Percentiles rank a stretch among this genome's conserved stretches.
Evolutionary conservation across 2,888 invertebrate species (phyloP).

Genomic region (Chymomyza amoena): DNA sequence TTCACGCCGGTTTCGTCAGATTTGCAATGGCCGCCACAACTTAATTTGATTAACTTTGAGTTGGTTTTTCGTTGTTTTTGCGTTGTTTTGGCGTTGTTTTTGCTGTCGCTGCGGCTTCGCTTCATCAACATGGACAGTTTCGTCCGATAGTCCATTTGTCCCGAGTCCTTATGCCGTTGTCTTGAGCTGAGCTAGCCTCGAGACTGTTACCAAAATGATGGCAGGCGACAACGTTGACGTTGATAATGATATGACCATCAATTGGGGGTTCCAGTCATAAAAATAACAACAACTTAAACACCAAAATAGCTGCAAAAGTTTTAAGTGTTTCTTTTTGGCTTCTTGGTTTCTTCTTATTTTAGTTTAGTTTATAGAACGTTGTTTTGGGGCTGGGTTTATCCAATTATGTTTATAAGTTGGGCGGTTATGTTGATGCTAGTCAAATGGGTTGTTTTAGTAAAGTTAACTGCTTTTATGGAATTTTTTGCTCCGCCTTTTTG

Average conservation of each 20-base stretch:
- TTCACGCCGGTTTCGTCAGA: conserved; percentile 38
- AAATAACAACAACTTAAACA: conserved; percentile 5
- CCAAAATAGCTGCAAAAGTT: conserved; percentile 21
- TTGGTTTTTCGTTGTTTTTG: conserved; percentile 18
- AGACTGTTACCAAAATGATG: background rate
- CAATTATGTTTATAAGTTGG: conserved; percentile 37
- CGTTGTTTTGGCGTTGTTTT: conserved; percentile 2
- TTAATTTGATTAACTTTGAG: conserved; percentile 68
- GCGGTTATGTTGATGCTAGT: conserved; percentile 37
- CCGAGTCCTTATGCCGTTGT: too few species aligned
- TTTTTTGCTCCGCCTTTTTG: background rate
- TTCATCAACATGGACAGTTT: conserved; percentile 38
- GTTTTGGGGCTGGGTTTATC: background rate
- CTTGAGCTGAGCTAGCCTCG: background rate
- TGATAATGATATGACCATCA: conserved; percentile 62
- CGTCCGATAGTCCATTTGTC: too few species aligned
- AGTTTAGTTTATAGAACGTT: conserved; percentile 47
- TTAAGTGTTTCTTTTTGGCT: conserved; percentile 35
- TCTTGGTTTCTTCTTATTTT: conserved; percentile 46
- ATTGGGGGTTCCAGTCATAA: conserved; percentile 26
- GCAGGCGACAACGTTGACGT: conserved; percentile 21
- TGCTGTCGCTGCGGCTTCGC: conserved; percentile 48
- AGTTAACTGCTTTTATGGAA: conserved; percentile 18
- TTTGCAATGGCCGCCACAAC: conserved; percentile 48
- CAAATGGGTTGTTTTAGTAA: conserved; percentile 48